Conservation (phyloP, 2,888 invertebrate species). For the Rhagium mordax region DNA sequence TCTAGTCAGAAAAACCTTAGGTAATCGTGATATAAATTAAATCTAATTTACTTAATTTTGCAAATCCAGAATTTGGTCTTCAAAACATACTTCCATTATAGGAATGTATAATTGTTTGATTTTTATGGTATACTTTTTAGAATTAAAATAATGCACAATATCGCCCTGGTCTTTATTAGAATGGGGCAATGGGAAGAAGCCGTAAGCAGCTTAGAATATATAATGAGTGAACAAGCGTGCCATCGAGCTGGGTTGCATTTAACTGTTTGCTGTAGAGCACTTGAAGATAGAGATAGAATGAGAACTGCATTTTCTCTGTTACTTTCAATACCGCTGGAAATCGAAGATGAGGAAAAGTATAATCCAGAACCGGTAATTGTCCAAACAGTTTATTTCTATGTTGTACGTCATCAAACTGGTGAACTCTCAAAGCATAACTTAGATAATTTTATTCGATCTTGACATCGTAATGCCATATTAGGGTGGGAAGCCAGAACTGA, state of each 20-base stretch:
- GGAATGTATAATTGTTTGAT: no score
- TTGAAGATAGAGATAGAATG: conserved; percentile 94
- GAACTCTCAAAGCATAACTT: no score
- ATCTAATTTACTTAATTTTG: not conserved
- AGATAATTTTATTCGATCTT: no score
- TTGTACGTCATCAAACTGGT: no score
- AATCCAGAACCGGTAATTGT: conserved; percentile 67
- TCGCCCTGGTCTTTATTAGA: conserved; percentile 93
- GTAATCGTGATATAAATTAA: conserved; percentile 65
- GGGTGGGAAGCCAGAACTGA: no score
- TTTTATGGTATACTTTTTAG: conserved; percentile 74
- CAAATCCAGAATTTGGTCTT: no score
- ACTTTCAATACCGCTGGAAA: conserved; percentile 88
- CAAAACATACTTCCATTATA: no score
- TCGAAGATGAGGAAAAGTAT: conserved; percentile 86
- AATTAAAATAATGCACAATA: conserved; percentile 98
- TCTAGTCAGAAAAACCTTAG: conserved; percentile 94
- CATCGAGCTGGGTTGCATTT: conserved; percentile 85
- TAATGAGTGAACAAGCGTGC: conserved; percentile 96
- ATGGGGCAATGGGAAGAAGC: conserved; percentile 98
- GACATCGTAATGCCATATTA: no score
- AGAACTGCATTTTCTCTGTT: conserved; percentile 92
- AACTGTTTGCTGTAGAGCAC: conserved; percentile 89
- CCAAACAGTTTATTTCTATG: no score
- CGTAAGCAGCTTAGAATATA: conserved; percentile 96